These are phyloP conservation scores for Lobophora halterata DNA, from an alignment of 2,888 invertebrate species.

Conservation along the genomic window DNA sequence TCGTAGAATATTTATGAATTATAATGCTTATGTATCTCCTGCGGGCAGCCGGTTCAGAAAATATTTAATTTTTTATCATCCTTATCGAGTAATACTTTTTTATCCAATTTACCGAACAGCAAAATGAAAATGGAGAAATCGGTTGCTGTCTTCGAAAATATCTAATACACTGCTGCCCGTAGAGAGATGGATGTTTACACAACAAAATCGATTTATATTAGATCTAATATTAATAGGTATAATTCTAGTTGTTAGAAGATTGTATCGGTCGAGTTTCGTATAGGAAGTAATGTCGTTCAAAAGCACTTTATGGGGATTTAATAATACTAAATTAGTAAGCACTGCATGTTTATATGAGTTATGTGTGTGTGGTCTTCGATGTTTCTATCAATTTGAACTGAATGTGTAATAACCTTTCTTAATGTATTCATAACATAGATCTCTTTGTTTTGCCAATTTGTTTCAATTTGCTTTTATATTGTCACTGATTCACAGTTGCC, in stretches of 20 bases:
- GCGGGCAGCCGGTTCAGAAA: conserved; percentile 40
- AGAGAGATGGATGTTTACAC: conserved; percentile 34
- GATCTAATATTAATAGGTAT: conserved; percentile 18
- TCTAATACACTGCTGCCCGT: conserved; percentile 39
- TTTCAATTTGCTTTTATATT: conserved; percentile 15
- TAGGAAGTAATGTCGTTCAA: conserved; percentile 17
- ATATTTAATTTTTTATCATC: conserved; percentile 10
- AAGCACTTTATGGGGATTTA: conserved; percentile 24
- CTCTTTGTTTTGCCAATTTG: conserved; percentile 5
- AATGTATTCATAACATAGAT: conserved; percentile 12
- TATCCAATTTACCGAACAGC: conserved; percentile 23
- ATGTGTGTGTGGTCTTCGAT: conserved; percentile 62
- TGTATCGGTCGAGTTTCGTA: conserved; percentile 12
- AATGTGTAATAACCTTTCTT: conserved; percentile 11
- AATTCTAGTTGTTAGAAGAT: conserved; percentile 11
- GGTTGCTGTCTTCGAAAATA: conserved; percentile 55
- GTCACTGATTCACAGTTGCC: conserved; percentile 61
- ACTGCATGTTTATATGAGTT: conserved; percentile 44
- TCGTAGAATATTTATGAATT: conserved; percentile 46
- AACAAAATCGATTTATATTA: conserved; percentile 29
- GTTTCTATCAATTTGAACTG: too few relatives aligned
- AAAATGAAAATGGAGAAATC: conserved; percentile 29
- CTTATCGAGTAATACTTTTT: conserved; percentile 5
- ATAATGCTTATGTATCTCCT: conserved; percentile 41
- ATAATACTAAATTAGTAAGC: conserved; percentile 26